These are phyloP conservation scores for Turritopsis dohrnii DNA, from an alignment of 30 jellyfish, hydroid and myxozoan genomes.

Conservation along the genomic window DNA sequence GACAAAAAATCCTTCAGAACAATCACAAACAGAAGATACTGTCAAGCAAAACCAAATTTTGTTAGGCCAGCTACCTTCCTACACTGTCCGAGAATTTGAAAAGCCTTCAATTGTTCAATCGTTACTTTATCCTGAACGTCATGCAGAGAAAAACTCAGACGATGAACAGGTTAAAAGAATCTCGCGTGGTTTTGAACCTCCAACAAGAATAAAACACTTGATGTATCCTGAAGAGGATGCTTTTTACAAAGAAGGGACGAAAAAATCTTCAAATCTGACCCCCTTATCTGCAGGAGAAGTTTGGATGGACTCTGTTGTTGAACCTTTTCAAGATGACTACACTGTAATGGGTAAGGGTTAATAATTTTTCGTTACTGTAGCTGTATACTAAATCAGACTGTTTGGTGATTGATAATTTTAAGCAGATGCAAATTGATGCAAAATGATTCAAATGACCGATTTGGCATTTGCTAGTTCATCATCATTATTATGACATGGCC, in stretches of 20 bases:
- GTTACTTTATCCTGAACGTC: conserved; percentile 23
- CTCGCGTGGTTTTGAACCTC: conserved; percentile 36
- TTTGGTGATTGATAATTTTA: too few relatives aligned
- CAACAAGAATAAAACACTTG: conserved; percentile 28
- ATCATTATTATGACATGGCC: too few relatives aligned
- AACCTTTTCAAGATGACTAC: conserved; percentile 53
- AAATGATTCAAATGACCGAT: too few relatives aligned
- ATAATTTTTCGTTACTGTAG: neutral
- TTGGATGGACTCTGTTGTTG: conserved; percentile 57
- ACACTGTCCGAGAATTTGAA: conserved; percentile 5
- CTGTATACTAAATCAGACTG: too few relatives aligned
- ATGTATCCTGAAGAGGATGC: conserved; percentile 30
- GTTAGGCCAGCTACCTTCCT: neutral
- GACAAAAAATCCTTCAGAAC: neutral
- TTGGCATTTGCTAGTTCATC: too few relatives aligned
- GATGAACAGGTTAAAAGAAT: neutral
- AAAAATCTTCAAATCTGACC: neutral
- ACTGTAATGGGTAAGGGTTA: conserved; percentile 36
- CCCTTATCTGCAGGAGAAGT: conserved; percentile 39
- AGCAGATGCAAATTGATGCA: too few relatives aligned
- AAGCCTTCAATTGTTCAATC: conserved; percentile 26
- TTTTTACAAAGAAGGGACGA: neutral
- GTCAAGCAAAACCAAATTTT: too few relatives aligned
- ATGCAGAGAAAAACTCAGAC: neutral
- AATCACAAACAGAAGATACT: neutral